These are phyloP conservation scores for Chaetophractus vellerosus DNA, from an alignment of 2,797 vertebrate genomes.

Conservation along the genomic window DNA sequence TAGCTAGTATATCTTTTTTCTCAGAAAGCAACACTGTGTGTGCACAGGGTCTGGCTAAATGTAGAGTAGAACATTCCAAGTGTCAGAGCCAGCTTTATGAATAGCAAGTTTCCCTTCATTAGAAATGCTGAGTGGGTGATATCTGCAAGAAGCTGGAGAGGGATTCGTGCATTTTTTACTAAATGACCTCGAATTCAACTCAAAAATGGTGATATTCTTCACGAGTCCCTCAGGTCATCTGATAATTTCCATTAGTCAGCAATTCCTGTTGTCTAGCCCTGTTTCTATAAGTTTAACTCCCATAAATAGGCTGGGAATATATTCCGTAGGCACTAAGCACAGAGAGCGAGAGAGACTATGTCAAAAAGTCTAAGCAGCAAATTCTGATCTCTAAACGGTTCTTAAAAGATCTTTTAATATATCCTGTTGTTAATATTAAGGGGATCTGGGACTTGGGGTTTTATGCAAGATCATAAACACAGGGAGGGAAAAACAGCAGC, in stretches of 20 bases:
- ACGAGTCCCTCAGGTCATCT: neutral
- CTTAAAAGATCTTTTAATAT: neutral
- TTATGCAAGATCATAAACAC: neutral
- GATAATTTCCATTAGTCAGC: neutral
- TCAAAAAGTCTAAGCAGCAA: neutral
- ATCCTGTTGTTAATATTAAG: neutral
- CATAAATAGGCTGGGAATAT: neutral
- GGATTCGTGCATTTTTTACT: neutral
- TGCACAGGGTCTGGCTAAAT: neutral
- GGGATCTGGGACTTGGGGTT: neutral
- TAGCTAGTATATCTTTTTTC: neutral
- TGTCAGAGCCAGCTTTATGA: neutral
- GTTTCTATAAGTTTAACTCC: neutral
- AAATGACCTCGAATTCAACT: neutral
- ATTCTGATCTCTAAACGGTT: neutral
- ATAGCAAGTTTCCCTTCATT: neutral
- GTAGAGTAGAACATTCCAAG: neutral
- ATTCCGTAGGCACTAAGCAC: neutral
- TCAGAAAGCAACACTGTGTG: neutral
- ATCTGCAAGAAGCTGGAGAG: neutral
- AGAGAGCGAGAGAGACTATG: neutral
- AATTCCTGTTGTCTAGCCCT: neutral
- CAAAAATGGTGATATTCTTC: neutral
- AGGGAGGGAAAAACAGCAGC: neutral
- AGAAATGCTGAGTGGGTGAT: neutral